phyloP scores from a whole-genome alignment of 1,140 invertebrate species.

The Bradynema listronoti region DNA sequence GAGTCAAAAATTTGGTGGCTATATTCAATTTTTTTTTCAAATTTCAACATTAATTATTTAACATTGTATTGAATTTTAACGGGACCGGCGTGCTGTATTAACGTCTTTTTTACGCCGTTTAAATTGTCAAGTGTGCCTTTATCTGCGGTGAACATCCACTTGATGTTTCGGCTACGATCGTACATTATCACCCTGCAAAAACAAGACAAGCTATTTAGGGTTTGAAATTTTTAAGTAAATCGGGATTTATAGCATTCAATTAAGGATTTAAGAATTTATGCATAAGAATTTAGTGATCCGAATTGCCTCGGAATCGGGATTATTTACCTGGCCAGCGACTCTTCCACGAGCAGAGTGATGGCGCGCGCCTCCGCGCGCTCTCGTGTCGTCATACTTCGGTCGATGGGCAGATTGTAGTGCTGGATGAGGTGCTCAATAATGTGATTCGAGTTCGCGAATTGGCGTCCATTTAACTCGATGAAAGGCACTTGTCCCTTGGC shows the following conservation, averaged over 20 bases:
- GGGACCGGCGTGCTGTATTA: too few species aligned
- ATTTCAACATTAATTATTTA: too few species aligned
- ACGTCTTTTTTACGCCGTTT: slow-evolving; percentile 22
- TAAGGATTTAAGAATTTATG: not conserved
- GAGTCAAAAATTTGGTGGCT: slow-evolving; percentile 26
- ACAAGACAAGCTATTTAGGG: too few species aligned
- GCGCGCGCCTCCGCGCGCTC: slow-evolving; percentile 80
- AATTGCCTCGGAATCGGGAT: not conserved
- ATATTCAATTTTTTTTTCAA: too few species aligned
- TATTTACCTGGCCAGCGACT: slow-evolving; percentile 33
- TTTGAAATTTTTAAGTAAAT: slow-evolving; percentile 3
- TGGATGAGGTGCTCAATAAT: slow-evolving; percentile 75
- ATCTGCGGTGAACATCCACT: slow-evolving; percentile 14
- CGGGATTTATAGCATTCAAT: not conserved
- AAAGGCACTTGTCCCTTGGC: slow-evolving; percentile 71
- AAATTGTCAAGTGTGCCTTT: slow-evolving; percentile 20
- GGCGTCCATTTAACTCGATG: slow-evolving; percentile 85
- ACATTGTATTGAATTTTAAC: too few species aligned
- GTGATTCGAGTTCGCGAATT: slow-evolving; percentile 79
- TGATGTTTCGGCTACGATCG: not conserved
- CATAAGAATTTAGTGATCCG: not conserved
- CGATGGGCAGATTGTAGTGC: slow-evolving; percentile 75
- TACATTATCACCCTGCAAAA: not conserved
- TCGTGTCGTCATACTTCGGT: slow-evolving; percentile 67
- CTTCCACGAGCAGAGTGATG: slow-evolving; percentile 82